Evolutionary conservation across 2,113 vertebrate species (phyloP).

Genomic region (Oryzias woworae): DNA sequence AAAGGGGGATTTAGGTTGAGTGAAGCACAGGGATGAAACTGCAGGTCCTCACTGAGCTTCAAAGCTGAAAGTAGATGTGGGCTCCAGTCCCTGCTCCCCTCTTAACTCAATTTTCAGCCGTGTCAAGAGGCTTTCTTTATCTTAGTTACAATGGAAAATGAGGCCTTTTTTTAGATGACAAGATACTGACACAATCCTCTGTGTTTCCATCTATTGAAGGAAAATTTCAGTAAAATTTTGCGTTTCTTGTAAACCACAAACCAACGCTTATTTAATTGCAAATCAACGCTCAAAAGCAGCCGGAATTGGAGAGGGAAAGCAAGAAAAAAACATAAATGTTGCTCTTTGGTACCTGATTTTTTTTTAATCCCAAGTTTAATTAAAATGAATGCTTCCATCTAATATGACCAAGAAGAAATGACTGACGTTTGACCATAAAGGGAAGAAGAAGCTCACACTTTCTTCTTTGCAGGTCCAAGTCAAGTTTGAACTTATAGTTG

Average conservation of each 20-base stretch:
- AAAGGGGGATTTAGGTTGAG: neutral
- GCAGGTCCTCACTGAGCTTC: neutral
- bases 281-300: too few relatives aligned
- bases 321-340: too few relatives aligned
- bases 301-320: too few relatives aligned
- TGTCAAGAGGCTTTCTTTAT: constrained; percentile 22
- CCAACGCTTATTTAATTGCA: constrained; percentile 2
- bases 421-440: too few relatives aligned
- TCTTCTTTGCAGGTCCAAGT: too few relatives aligned
- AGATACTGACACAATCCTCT: constrained; percentile 19
- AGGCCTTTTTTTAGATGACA: constrained; percentile 17
- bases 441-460: too few relatives aligned
- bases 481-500: too few relatives aligned
- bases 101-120: neutral
- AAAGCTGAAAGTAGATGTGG: constrained; percentile 3
- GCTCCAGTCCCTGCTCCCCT: constrained; percentile 3
- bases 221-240: constrained; percentile 15
- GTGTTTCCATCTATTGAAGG: constrained; percentile 7
- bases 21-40: constrained; percentile 18
- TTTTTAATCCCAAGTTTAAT: too few relatives aligned
- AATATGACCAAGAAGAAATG: too few relatives aligned
- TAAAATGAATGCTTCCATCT: too few relatives aligned
- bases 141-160: neutral
- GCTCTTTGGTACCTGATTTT: too few relatives aligned
- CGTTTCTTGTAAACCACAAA: constrained; percentile 10